These are phyloP conservation scores for Geotrupes spiniger DNA, from an alignment of 2,888 invertebrate genomes.

Conservation along the genomic window DNA sequence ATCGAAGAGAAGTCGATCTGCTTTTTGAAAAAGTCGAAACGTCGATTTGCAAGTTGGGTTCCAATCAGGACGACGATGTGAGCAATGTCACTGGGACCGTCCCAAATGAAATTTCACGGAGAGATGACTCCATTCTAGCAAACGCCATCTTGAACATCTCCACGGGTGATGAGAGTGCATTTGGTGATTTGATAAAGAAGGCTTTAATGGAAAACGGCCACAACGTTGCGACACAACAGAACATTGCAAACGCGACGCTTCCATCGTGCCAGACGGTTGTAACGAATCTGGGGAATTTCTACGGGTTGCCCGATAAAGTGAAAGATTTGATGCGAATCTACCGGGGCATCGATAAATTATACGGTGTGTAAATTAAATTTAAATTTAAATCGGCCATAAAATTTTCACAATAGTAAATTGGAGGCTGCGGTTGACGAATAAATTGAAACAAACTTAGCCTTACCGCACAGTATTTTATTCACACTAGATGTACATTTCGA, in stretches of 20 bases:
- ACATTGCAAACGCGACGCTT: conserved; percentile 26
- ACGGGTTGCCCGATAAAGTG: conserved; percentile 73
- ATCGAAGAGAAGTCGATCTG: conserved; percentile 47
- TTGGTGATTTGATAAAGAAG: conserved; percentile 38
- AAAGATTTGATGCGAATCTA: conserved; percentile 68
- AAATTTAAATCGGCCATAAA: no score
- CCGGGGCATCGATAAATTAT: conserved; percentile 77
- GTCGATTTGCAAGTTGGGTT: conserved; percentile 52
- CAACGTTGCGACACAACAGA: conserved; percentile 29
- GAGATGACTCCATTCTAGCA: conserved; percentile 25
- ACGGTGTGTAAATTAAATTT: no score
- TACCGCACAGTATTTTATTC: no score
- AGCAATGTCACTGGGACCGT: conserved; percentile 35
- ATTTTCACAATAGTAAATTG: no score
- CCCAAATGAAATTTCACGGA: conserved; percentile 17
- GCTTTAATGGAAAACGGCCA: conserved; percentile 41
- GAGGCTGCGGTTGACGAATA: no score
- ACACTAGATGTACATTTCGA: no score
- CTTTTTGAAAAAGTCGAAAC: conserved; percentile 55
- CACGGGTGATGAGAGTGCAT: conserved; percentile 12
- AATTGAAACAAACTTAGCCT: no score
- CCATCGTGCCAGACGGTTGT: conserved; percentile 18
- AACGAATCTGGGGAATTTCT: conserved; percentile 59
- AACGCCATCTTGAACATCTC: conserved; percentile 23
- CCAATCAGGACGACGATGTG: conserved; percentile 29